phyloP scores from a whole-genome alignment of 2,888 invertebrate genomes.

The Drosophila planitibia region DNA sequence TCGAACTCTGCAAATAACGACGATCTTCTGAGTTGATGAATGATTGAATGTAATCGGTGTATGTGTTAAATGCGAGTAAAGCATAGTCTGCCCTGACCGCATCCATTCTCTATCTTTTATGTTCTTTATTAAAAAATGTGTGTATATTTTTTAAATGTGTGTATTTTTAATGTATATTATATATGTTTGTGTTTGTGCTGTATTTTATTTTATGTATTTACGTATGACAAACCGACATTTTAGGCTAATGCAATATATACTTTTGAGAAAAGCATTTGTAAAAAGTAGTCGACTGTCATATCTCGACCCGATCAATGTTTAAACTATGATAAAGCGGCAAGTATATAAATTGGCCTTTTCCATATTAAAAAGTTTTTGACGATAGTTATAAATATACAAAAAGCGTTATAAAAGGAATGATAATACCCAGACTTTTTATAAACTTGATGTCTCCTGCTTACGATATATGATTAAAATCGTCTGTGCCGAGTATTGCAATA shows the following conservation, averaged over 20 bases:
- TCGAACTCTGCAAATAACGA: conserved; percentile 9
- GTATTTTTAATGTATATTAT: not conserved
- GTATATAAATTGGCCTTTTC: not conserved
- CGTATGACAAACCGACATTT: not conserved
- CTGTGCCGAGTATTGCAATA: not conserved
- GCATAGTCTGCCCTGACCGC: conserved; percentile 4
- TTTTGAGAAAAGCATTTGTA: not conserved
- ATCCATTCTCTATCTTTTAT: conserved; percentile 3
- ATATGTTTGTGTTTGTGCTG: not conserved
- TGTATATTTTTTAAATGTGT: not conserved
- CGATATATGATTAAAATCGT: not conserved
- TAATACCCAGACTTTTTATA: not conserved
- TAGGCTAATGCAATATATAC: not conserved
- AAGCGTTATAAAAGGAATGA: not conserved
- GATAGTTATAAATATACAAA: not conserved
- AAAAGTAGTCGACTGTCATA: not conserved
- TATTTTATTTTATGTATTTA: not conserved
- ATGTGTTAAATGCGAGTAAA: conserved; percentile 11
- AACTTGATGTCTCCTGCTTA: not conserved
- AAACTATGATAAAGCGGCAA: not conserved
- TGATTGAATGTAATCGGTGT: conserved; percentile 26
- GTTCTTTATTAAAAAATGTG: not conserved
- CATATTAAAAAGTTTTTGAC: not conserved
- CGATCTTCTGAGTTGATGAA: conserved; percentile 22
- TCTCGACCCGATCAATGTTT: not conserved